Evolutionary conservation across 1,140 invertebrate genomes (phyloP), one percentile per base, ranked within the genome.

Genomic region (Trachelipus rathkii): DNA sequence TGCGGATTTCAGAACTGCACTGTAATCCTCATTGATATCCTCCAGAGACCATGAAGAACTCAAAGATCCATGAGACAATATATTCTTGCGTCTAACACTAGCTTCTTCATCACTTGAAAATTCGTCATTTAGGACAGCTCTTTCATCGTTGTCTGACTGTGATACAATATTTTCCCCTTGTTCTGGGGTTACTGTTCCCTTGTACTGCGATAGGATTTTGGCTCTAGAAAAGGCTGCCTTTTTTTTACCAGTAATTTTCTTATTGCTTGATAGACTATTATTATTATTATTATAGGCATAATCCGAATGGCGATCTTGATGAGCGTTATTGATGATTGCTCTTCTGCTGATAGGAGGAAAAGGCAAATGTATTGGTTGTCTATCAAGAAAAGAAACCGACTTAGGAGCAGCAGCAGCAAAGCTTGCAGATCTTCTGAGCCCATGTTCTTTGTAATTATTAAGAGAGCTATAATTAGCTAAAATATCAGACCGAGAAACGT

Each of bases 401-500:
- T 50, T 15, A 15, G 9, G 15, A 50, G 15, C 15, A 50, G 46
- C 9, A 50, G 9, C 46, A 10, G 9, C 9, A 15, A 50, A 50
- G 46, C 15, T 15, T 15, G 9, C 15, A 10, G 46, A 9, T 50
- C 46, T 50, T 15, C 15, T 15, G 9, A 50, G 15, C 15, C 15
- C 46, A 15, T 9, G 46, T 50, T 15, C n/a, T n/a, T n/a, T n/a
- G n/a, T n/a, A n/a, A n/a, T n/a, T 10, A 50, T 50, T 10, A 10
- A 50, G 15, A 10, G 46, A 77, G 44, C 78, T 77, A 6, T 78
- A 73, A 24, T 71, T 67, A 21, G 80, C 74, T 33, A 81, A 19
- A 19, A 82, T 80, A 67, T 82, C 81, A 21, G 78, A 81, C 19
- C 81, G 79, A 9, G 81, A 82, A 33, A 82, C 80, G 46, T 82